Conservation (phyloP, 2,113 vertebrate genomes). For the Phaethon lepturus region DNA sequence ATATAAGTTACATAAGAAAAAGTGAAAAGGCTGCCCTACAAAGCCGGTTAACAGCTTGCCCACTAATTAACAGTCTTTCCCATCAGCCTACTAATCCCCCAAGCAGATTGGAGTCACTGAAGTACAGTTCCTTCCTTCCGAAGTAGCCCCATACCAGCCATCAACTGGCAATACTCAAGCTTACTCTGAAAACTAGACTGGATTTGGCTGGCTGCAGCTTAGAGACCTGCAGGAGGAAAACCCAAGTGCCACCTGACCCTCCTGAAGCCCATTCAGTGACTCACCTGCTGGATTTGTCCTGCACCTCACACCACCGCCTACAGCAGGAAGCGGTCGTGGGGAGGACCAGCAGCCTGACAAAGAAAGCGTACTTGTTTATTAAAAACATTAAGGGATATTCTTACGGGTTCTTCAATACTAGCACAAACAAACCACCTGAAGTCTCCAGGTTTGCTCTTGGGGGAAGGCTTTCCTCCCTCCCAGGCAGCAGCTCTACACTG, state of each 20-base stretch:
- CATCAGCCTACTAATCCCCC: neutral
- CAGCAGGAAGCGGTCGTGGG: neutral
- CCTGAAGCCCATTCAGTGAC: accelerated
- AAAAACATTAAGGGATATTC: neutral
- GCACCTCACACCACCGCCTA: neutral
- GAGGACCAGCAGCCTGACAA: neutral
- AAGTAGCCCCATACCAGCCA: neutral
- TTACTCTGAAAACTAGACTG: neutral
- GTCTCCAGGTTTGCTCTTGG: neutral
- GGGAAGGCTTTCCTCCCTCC: neutral
- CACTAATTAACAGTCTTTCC: neutral
- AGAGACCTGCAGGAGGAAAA: neutral
- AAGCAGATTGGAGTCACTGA: neutral
- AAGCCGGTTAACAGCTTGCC: neutral
- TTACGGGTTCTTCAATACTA: neutral
- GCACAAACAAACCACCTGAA: neutral
- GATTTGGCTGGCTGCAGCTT: neutral
- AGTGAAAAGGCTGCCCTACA: neutral
- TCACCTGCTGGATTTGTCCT: neutral
- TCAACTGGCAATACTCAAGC: neutral
- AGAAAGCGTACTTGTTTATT: neutral
- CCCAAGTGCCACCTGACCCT: accelerated
- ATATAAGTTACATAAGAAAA: neutral
- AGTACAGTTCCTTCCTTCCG: neutral
- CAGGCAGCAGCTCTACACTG: neutral